A percentile compares a stretch with the other conserved stretches of the same genome.
Evolutionary conservation across 2,888 invertebrate species (phyloP).

Genomic region (Minunthozetes semirufus): DNA sequence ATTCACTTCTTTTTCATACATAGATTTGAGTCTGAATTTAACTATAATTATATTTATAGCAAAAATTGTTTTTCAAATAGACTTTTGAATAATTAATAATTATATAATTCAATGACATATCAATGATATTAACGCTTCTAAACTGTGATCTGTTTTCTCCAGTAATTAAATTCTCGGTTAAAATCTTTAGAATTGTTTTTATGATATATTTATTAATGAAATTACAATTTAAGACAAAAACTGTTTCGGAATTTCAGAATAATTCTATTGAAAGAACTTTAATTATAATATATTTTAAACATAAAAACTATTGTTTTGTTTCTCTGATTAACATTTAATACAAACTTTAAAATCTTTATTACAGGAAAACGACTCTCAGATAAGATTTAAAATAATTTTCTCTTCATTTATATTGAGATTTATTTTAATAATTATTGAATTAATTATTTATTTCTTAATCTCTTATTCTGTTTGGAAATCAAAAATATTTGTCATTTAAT

Average conservation of each 20-base stretch:
- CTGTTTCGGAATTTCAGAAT: neutral
- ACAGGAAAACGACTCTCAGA: neutral
- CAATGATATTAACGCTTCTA: conserved; percentile 5
- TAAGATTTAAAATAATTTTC: neutral
- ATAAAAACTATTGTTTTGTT: too few relatives aligned
- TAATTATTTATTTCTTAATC: neutral
- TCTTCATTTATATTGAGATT: neutral
- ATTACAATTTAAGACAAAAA: neutral
- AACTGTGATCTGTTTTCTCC: neutral
- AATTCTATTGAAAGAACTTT: neutral
- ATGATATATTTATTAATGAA: neutral
- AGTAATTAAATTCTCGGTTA: neutral
- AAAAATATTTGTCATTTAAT: conserved; percentile 1
- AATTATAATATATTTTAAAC: neutral
- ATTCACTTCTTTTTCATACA: neutral
- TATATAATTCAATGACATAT: too few relatives aligned
- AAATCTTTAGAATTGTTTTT: neutral
- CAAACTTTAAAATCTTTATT: neutral
- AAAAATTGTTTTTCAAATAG: neutral
- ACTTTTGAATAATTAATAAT: neutral
- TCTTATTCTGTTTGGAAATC: conserved; percentile 6
- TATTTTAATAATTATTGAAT: neutral
- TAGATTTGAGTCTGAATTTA: too few relatives aligned
- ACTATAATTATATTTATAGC: neutral
- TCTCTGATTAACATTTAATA: neutral